Percentiles rank a stretch among this genome's conserved stretches.
phyloP scores from a whole-genome alignment of 2,113 vertebrate species.

The Xiphophorus maculatus region DNA sequence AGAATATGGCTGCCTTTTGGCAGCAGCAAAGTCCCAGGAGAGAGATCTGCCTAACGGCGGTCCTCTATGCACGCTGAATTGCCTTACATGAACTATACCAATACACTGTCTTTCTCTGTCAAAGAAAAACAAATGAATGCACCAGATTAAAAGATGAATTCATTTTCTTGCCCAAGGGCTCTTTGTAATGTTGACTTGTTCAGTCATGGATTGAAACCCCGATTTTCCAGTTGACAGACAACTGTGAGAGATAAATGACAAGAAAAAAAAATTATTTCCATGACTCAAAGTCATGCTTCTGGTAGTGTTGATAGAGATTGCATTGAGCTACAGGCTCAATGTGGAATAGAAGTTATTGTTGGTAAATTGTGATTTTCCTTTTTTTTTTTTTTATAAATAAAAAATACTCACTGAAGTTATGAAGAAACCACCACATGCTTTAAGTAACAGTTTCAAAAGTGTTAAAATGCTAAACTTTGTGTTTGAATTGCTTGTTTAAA shows the following conservation, averaged over 20 bases:
- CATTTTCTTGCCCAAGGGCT: neutral
- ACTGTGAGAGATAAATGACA: neutral
- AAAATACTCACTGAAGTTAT: too few species aligned
- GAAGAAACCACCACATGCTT: too few species aligned
- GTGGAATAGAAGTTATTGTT: neutral
- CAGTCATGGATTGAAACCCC: neutral
- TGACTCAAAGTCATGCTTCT: neutral
- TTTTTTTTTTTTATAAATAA: too few species aligned
- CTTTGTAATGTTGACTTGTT: neutral
- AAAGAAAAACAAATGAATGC: neutral
- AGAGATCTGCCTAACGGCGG: slow-evolving; percentile 72
- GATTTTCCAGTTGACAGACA: neutral
- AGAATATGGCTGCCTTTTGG: slow-evolving; percentile 65
- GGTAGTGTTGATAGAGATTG: too few species aligned
- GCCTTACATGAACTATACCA: slow-evolving; percentile 37
- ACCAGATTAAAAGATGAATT: neutral
- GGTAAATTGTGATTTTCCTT: too few species aligned
- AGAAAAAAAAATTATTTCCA: neutral
- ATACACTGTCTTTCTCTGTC: neutral
- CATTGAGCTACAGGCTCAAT: too few species aligned
- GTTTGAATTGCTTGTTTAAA: too few species aligned
- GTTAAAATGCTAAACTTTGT: too few species aligned
- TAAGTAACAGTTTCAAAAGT: too few species aligned
- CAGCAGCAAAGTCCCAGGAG: slow-evolving; percentile 78
- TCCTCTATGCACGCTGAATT: slow-evolving; percentile 36